Evolutionary conservation across 2,888 invertebrate species (phyloP).

Genomic region (Sinodicranocentrus sp.): DNA sequence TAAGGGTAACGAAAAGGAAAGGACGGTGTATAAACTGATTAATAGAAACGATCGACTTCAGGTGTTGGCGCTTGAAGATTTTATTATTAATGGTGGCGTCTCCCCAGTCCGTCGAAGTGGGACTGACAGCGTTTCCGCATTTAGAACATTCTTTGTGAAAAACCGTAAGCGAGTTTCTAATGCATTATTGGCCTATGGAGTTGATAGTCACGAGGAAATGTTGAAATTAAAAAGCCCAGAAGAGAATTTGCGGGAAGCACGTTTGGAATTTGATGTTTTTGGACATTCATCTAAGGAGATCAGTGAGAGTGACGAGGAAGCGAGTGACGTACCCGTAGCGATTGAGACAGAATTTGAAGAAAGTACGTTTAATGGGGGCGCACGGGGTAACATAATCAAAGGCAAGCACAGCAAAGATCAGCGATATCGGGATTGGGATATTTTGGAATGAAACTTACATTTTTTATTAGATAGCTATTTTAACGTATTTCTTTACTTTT

Average conservation of each 20-base stretch:
- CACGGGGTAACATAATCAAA: too few species aligned
- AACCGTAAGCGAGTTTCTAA: constrained; percentile 64
- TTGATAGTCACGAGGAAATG: too few species aligned
- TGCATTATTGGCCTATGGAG: constrained; percentile 10
- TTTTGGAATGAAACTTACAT: neutral
- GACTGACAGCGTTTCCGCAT: constrained; percentile 40
- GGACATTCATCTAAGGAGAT: neutral
- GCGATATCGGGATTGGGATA: neutral
- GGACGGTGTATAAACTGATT: neutral
- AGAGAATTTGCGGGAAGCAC: too few species aligned
- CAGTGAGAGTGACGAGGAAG: too few species aligned
- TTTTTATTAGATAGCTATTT: too few species aligned
- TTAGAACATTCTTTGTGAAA: constrained; percentile 60
- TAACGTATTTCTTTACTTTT: too few species aligned
- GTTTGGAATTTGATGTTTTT: neutral
- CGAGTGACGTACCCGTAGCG: too few species aligned
- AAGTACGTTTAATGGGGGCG: too few species aligned
- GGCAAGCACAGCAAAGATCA: too few species aligned
- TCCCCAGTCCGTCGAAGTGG: constrained; percentile 59
- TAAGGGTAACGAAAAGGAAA: constrained; percentile 8
- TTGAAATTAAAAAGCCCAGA: too few species aligned
- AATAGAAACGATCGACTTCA: constrained; percentile 65
- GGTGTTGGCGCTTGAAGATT: constrained; percentile 71
- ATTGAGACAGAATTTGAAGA: too few species aligned
- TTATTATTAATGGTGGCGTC: constrained; percentile 67